Evolutionary conservation across 1,140 invertebrate genomes (phyloP).

Genomic region (Steinernema feltiae): DNA sequence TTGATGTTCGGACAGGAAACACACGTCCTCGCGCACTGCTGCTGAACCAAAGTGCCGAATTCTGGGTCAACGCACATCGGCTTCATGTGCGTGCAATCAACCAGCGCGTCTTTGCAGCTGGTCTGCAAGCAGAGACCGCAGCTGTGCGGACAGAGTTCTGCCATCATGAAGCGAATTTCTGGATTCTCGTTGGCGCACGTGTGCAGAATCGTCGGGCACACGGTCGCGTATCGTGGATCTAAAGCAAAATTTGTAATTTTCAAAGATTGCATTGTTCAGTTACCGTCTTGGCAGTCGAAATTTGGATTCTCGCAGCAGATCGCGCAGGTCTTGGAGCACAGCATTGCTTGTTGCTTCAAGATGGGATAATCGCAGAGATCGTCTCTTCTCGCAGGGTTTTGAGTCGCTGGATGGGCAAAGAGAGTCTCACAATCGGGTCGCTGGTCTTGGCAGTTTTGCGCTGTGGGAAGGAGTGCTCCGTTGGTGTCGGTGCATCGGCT

Average conservation of each 20-base stretch:
- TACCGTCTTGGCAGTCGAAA: neutral
- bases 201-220: neutral
- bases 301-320: conserved; percentile 4
- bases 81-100: neutral
- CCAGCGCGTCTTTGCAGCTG: neutral
- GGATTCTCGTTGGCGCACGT: neutral
- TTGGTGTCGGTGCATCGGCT: neutral
- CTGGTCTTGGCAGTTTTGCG: neutral
- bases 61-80: neutral
- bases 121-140: neutral
- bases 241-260: neutral
- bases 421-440: neutral
- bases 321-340: neutral
- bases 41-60: neutral
- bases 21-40: neutral
- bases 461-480: neutral
- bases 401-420: neutral
- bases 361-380: neutral
- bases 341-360: neutral
- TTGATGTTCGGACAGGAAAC: neutral
- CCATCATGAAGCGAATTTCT: neutral
- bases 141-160: neutral
- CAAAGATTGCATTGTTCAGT: neutral
- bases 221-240: neutral
- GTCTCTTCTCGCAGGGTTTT: conserved; percentile 7